Percentiles rank a stretch among this genome's conserved stretches.
phyloP scores from a whole-genome alignment of 2,797 vertebrate species.

The Oceanodroma leucorhoa region DNA sequence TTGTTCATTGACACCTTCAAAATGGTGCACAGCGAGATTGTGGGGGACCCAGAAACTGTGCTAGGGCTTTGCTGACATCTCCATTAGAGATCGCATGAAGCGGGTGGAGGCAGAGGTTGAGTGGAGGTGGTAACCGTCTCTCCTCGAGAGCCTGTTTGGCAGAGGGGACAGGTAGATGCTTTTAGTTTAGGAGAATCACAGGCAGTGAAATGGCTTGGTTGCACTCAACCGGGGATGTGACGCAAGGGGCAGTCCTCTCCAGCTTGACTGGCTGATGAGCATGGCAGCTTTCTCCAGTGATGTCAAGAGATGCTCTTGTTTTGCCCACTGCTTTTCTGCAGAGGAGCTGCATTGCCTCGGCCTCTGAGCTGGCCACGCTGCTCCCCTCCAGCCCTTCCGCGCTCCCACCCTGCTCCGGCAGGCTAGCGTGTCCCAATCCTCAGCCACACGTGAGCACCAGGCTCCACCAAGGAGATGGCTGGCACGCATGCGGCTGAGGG shows the following conservation, averaged over 20 bases:
- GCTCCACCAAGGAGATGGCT: too few species aligned
- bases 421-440: not conserved
- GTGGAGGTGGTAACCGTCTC: not conserved
- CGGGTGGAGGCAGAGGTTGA: not conserved
- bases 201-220: not conserved
- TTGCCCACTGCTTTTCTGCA: not conserved
- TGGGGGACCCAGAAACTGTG: slow-evolving; percentile 86
- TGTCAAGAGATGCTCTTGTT: not conserved
- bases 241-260: not conserved
- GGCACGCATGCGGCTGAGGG: not conserved
- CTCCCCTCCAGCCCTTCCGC: not conserved
- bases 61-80: slow-evolving; percentile 86
- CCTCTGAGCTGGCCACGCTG: not conserved
- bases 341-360: not conserved
- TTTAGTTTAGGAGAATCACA: not conserved
- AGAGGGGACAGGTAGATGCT: not conserved
- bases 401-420: not conserved
- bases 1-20: slow-evolving; percentile 97
- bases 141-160: not conserved
- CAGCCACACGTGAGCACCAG: rapidly evolving
- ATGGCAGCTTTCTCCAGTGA: not conserved
- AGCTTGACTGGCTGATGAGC: not conserved
- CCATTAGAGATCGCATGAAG: not conserved
- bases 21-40: slow-evolving; percentile 92
- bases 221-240: rapidly evolving